Conservation (phyloP, 2,888 invertebrate species). For the Macropis europaea region DNA sequence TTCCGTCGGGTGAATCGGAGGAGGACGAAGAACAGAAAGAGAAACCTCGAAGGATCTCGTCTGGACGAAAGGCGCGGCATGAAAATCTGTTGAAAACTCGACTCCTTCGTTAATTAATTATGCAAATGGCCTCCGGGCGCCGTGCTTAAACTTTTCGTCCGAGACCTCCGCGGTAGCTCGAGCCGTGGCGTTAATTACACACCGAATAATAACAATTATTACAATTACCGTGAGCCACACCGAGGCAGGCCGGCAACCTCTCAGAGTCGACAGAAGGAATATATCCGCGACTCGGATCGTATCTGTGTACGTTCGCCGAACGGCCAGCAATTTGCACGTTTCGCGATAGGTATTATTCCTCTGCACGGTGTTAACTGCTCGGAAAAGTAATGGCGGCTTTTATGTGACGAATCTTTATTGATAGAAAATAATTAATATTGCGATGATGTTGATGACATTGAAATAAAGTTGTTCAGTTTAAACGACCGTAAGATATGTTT, state of each 20-base stretch:
- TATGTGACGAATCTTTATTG: too few relatives aligned
- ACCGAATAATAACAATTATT: conserved; percentile 78
- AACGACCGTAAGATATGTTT: too few relatives aligned
- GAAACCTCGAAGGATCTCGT: conserved; percentile 47
- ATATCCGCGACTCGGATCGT: conserved; percentile 15
- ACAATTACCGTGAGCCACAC: conserved; percentile 70
- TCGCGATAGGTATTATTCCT: conserved; percentile 4
- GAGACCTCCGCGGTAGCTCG: conserved; percentile 66
- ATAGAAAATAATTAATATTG: too few relatives aligned
- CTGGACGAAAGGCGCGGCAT: conserved; percentile 59
- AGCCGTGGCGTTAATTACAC: conserved; percentile 75
- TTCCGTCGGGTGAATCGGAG: conserved; percentile 34
- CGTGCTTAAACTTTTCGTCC: conserved; percentile 76
- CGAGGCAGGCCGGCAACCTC: conserved; percentile 27
- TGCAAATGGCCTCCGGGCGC: conserved; percentile 75
- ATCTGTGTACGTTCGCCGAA: neutral
- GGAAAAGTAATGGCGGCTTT: too few relatives aligned
- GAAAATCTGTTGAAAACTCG: conserved; percentile 76
- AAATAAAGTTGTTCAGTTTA: too few relatives aligned
- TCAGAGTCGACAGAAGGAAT: conserved; percentile 37
- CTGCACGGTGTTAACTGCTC: too few relatives aligned
- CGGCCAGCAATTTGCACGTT: conserved; percentile 12
- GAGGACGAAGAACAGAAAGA: neutral
- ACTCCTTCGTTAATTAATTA: conserved; percentile 77
- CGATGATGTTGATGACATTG: too few relatives aligned